A percentile compares a stretch with the other conserved stretches of the same genome.
Evolutionary conservation across 2,113 vertebrate genomes (phyloP).

Genomic region (Pollachius pollachius): DNA sequence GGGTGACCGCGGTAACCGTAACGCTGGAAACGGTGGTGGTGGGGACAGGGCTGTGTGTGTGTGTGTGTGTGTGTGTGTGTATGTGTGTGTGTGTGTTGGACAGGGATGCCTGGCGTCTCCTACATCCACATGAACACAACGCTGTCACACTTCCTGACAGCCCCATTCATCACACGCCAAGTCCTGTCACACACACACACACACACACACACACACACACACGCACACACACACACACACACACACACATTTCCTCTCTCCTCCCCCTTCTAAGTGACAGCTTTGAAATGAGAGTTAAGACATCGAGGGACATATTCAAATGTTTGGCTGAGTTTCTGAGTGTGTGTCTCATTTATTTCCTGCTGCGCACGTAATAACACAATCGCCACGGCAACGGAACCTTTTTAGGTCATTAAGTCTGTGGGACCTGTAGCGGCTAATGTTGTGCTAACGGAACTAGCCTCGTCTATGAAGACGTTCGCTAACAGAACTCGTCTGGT

Average conservation of each 20-base stretch:
- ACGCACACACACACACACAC: background rate
- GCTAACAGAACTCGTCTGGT: no score
- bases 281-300: slow-evolving; percentile 54
- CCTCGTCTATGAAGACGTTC: no score
- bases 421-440: no score
- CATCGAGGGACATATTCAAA: slow-evolving; percentile 66
- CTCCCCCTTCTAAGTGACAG: slow-evolving; percentile 71
- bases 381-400: no score
- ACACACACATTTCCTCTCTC: slow-evolving; percentile 32
- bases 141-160: slow-evolving; percentile 75
- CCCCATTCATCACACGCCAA: slow-evolving; percentile 80
- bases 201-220: background rate
- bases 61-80: no score
- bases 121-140: slow-evolving; percentile 79
- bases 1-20: slow-evolving; percentile 63
- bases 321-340: slow-evolving; percentile 45
- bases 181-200: slow-evolving; percentile 70
- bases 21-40: slow-evolving; percentile 68
- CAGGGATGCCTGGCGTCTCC: slow-evolving; percentile 55
- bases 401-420: no score
- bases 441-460: no score
- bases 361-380: slow-evolving; percentile 37
- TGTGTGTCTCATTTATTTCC: slow-evolving; percentile 21
- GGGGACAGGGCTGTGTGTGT: slow-evolving; percentile 57
- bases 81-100: no score